These are phyloP conservation scores for Clavelina lepadiformis DNA, from an alignment of 23 tunicate genomes.

Conservation along the genomic window DNA sequence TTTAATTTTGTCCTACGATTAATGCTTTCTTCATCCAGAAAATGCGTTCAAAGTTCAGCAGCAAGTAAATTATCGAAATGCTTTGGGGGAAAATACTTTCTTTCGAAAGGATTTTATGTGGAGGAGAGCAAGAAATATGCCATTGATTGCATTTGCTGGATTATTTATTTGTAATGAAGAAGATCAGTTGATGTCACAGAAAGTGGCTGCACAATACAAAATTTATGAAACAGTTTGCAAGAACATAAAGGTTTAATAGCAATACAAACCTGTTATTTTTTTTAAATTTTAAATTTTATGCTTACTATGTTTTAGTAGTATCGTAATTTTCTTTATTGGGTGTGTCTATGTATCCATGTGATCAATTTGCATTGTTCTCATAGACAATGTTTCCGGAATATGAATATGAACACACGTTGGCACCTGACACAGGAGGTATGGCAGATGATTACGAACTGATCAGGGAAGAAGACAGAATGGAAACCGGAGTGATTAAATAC, in stretches of 20 bases:
- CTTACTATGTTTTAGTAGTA: neutral
- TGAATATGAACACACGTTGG: neutral
- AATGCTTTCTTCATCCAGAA: conserved; percentile 11
- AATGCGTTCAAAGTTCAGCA: conserved; percentile 30
- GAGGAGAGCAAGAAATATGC: conserved; percentile 41
- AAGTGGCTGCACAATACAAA: conserved; percentile 11
- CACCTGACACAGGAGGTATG: neutral
- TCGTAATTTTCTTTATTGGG: neutral
- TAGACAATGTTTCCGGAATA: conserved; percentile 5
- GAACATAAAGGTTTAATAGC: conserved; percentile 31
- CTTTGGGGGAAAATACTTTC: neutral
- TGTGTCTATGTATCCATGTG: too few relatives aligned
- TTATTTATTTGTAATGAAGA: conserved; percentile 70
- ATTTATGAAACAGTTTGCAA: conserved; percentile 32
- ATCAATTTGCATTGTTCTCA: too few relatives aligned
- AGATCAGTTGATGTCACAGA: neutral
- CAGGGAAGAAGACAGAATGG: too few relatives aligned
- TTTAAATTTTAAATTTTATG: too few relatives aligned
- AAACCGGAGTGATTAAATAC: too few relatives aligned
- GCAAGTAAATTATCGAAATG: conserved; percentile 3
- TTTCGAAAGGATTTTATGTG: conserved; percentile 50
- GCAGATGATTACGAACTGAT: neutral
- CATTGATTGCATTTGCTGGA: conserved; percentile 62
- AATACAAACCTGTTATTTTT: neutral
- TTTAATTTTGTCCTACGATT: too few relatives aligned